These are phyloP conservation scores for Embiotoca jacksoni DNA, from an alignment of 2,113 vertebrate genomes.

Conservation along the genomic window DNA sequence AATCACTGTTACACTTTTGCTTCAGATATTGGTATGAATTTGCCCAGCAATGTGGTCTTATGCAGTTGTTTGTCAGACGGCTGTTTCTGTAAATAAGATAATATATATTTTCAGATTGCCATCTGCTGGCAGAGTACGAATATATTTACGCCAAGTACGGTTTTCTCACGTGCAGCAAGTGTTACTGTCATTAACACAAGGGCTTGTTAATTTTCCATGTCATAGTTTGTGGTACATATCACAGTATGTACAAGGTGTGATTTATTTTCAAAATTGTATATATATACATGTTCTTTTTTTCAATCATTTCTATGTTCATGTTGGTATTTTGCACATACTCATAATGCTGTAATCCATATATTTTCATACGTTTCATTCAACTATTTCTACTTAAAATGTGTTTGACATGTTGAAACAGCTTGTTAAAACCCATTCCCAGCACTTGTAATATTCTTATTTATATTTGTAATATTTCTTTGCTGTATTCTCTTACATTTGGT, in stretches of 20 bases:
- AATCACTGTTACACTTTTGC: slow-evolving; percentile 62
- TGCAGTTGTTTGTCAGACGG: slow-evolving; percentile 63
- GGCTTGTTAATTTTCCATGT: slow-evolving; percentile 84
- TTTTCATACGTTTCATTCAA: slow-evolving; percentile 53
- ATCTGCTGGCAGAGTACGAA: slow-evolving; percentile 92
- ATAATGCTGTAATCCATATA: slow-evolving; percentile 64
- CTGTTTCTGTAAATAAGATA: slow-evolving; percentile 82
- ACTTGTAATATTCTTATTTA: slow-evolving; percentile 59
- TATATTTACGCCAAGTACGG: slow-evolving; percentile 87
- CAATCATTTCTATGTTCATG: slow-evolving; percentile 17
- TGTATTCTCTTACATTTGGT: slow-evolving; percentile 49
- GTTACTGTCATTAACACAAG: slow-evolving; percentile 85
- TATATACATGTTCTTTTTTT: slow-evolving; percentile 29
- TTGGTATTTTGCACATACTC: slow-evolving; percentile 71
- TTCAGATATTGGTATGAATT: slow-evolving; percentile 38
- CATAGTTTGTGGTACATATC: slow-evolving; percentile 51
- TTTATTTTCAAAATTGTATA: slow-evolving; percentile 39
- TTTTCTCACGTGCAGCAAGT: slow-evolving; percentile 78
- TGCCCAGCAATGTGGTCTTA: slow-evolving; percentile 25
- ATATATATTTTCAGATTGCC: slow-evolving; percentile 90
- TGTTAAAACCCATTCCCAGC: slow-evolving; percentile 33
- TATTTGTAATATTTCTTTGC: slow-evolving; percentile 41
- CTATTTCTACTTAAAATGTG: slow-evolving; percentile 58
- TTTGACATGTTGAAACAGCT: slow-evolving; percentile 10
- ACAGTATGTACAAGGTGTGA: slow-evolving; percentile 38